Conservation (phyloP, 2,888 invertebrate species). For the Gastrophysa polygoni region DNA sequence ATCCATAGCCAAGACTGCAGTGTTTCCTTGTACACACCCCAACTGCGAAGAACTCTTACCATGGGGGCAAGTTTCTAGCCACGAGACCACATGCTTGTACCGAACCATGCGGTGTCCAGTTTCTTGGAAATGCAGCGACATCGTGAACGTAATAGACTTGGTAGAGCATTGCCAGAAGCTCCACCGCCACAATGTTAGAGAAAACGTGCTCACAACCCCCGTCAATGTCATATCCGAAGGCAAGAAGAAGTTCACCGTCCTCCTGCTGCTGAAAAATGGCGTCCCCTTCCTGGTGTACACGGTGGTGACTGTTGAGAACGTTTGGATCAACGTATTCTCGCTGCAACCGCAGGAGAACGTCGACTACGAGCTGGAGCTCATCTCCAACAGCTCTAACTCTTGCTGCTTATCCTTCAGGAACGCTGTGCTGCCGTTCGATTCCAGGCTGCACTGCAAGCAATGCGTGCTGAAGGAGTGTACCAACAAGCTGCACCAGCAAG, state of each 20-base stretch:
- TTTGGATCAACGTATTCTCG: constrained; percentile 23
- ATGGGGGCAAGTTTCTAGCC: constrained; percentile 14
- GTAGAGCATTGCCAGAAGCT: neutral
- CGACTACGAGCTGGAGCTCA: constrained; percentile 9
- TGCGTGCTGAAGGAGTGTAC: constrained; percentile 20
- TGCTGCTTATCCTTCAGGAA: constrained; percentile 16
- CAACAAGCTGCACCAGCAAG: constrained; percentile 12
- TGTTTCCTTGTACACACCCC: constrained; percentile 19
- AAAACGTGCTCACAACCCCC: neutral
- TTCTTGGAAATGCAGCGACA: constrained; percentile 19
- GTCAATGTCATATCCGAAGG: constrained; percentile 1
- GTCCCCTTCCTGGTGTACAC: constrained; percentile 15
- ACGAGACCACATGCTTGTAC: constrained; percentile 16
- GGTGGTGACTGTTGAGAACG: constrained; percentile 4
- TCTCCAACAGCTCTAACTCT: neutral
- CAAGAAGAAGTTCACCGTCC: constrained; percentile 16
- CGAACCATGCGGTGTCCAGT: constrained; percentile 18
- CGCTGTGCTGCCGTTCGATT: constrained; percentile 6
- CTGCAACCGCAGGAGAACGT: constrained; percentile 2
- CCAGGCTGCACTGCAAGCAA: constrained; percentile 21
- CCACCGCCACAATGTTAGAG: constrained; percentile 17
- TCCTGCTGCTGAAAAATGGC: constrained; percentile 9
- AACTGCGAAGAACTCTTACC: constrained; percentile 11
- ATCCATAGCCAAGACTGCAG: constrained; percentile 7
- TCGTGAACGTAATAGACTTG: constrained; percentile 6